Conservation (phyloP, 1,140 invertebrate species). For the Zelostemma sp. region DNA sequence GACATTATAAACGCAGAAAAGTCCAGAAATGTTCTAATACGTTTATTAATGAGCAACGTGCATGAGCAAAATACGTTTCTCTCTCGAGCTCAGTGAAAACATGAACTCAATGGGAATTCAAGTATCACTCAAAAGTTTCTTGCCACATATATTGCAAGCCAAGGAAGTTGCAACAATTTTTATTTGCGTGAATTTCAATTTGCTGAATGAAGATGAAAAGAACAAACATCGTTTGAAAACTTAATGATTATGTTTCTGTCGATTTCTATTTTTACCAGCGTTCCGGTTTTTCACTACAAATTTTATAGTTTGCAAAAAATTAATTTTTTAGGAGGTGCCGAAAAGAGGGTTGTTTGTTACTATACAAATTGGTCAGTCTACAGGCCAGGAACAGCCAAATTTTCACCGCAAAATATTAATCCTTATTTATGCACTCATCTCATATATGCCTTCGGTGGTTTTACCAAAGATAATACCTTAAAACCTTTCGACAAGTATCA, state of each 20-base stretch:
- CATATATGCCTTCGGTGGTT: conserved; percentile 93
- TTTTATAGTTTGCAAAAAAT: too few relatives aligned
- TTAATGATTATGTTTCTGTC: too few relatives aligned
- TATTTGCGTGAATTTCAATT: too few relatives aligned
- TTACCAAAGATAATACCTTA: conserved; percentile 90
- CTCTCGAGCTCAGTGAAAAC: not conserved
- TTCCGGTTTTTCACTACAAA: too few relatives aligned
- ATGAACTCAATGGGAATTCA: not conserved
- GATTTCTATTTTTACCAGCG: too few relatives aligned
- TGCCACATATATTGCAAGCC: not conserved
- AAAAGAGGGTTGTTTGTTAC: conserved; percentile 87
- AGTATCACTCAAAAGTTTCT: conserved; percentile 1
- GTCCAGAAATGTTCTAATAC: conserved; percentile 3
- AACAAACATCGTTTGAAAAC: too few relatives aligned
- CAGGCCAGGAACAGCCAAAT: conserved; percentile 88
- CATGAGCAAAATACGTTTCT: not conserved
- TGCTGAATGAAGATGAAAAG: too few relatives aligned
- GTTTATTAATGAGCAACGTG: conserved; percentile 1
- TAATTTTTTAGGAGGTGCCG: conserved; percentile 63
- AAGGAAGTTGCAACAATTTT: not conserved
- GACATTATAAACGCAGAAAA: conserved; percentile 1
- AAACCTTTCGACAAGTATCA: conserved; percentile 96
- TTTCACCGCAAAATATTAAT: conserved; percentile 95
- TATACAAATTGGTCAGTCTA: conserved; percentile 97
- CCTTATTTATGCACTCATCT: conserved; percentile 96